Percentiles rank a stretch among this genome's conserved stretches.
These are phyloP conservation scores for Willisornis vidua DNA, from an alignment of 2,113 vertebrate genomes.

Conservation along the genomic window DNA sequence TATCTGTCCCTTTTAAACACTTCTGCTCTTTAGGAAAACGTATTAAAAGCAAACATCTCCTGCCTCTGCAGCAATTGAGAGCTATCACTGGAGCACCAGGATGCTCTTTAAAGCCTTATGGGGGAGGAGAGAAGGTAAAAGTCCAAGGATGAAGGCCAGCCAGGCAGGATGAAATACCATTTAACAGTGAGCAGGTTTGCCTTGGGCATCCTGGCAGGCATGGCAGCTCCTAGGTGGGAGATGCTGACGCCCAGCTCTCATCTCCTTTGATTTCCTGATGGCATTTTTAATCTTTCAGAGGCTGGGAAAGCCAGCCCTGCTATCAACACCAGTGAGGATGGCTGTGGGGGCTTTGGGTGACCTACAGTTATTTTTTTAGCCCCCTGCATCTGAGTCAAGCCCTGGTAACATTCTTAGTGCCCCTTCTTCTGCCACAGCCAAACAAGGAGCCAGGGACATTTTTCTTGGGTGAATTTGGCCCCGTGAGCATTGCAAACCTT, in stretches of 20 bases:
- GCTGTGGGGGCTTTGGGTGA: background rate
- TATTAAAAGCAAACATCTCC: background rate
- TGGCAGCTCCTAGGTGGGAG: background rate
- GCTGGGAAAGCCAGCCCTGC: background rate
- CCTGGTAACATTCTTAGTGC: background rate
- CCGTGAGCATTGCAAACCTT: background rate
- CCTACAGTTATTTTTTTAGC: rapidly evolving
- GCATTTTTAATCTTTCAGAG: background rate
- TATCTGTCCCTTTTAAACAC: background rate
- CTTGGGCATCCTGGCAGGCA: background rate
- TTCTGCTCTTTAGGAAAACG: background rate
- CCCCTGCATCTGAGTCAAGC: background rate
- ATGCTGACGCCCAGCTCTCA: background rate
- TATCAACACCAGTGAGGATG: rapidly evolving
- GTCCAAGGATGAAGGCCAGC: background rate
- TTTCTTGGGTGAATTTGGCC: background rate
- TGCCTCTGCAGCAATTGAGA: background rate
- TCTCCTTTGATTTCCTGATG: background rate
- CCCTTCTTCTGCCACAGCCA: background rate
- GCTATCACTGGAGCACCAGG: background rate
- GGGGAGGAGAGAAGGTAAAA: background rate
- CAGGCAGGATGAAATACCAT: background rate
- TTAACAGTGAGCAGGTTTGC: background rate
- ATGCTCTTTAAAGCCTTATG: background rate
- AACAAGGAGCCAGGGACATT: background rate